Percentiles rank a stretch among this genome's conserved stretches.
Evolutionary conservation across 2,888 invertebrate genomes (phyloP).

Genomic region (Coenonympha glycerion): DNA sequence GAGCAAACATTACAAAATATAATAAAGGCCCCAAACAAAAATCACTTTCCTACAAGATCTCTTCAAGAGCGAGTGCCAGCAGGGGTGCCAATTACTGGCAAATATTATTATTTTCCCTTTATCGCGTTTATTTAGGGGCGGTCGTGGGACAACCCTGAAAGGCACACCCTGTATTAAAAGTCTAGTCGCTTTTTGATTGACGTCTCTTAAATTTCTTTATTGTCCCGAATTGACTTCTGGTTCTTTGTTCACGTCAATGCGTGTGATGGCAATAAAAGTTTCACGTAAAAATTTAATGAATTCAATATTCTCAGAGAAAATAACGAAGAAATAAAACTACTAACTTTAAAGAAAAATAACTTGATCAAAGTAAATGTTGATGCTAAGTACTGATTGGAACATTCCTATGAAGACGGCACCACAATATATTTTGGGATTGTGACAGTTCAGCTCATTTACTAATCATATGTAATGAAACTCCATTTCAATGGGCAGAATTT

Average conservation of each 20-base stretch:
- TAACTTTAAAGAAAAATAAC: background rate
- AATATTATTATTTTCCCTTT: constrained; percentile 71
- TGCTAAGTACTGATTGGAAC: too few species aligned
- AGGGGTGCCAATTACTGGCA: constrained; percentile 73
- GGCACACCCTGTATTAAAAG: constrained; percentile 69
- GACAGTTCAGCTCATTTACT: too few species aligned
- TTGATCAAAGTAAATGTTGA: too few species aligned
- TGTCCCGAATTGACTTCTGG: constrained; percentile 59
- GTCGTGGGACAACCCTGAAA: constrained; percentile 72
- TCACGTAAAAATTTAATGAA: background rate
- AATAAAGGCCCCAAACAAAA: constrained; percentile 47
- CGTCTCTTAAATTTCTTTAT: constrained; percentile 58
- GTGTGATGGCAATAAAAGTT: constrained; percentile 20
- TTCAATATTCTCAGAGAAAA: too few species aligned
- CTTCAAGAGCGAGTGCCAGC: constrained; percentile 67
- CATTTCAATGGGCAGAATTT: too few species aligned
- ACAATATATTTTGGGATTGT: too few species aligned
- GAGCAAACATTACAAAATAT: constrained; percentile 50
- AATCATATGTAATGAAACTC: too few species aligned
- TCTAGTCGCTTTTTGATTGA: constrained; percentile 66
- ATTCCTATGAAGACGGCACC: too few species aligned
- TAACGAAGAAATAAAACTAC: background rate
- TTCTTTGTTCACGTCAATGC: constrained; percentile 42
- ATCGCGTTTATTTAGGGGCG: constrained; percentile 66
- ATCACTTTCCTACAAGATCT: constrained; percentile 69